Base-by-base conservation (phyloP, 2,888 invertebrate species). In the Caenorhabditis imperialis region DNA sequence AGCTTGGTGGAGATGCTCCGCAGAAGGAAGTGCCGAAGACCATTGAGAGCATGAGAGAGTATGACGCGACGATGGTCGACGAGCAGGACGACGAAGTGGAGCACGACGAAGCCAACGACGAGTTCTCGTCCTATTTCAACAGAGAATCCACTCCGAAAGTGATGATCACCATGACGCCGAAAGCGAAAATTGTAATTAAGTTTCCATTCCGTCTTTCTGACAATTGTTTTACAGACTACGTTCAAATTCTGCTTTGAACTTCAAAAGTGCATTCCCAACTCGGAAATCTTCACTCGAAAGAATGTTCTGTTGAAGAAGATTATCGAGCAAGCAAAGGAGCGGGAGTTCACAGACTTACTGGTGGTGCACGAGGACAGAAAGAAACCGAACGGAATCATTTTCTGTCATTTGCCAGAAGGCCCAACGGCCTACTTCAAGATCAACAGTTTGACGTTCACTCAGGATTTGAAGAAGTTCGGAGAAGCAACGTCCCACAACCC, bases 351-450 rank as follows among this genome's bases (percentile, higher is more conserved):
- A 0, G 96, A 97, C 89, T 91, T 97, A 18, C 90, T 96, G 20
- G 91, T 97, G n/a, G 90, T 99, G 2, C 98, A 98, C 89, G 98
- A 99, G 89, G 94, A 98, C 89, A 92, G 92, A 82, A 93, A 93
- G 83, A 92, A 93, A 88, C 97, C 97, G 0, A 92, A 96, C 90
- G 97, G 95, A 2, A 91, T 99, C 88, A 90, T 98, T 18, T 90
- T 99, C 3, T 93, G 95, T 75, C 98, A 99, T 90, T 90, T 99
- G 73, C 99, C 99, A 0, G 92, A 94, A 81, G 99, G 99, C 0
- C 99, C 99, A 0, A 98, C 99, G 0, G 95, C 96, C 16, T 94
- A 95, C 89, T 99, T 98, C 89, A 93, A 94, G 88, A 89, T 99
- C 20, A 94, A 94, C 84, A 96, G 94, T 89, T 94, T 97, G 0